A percentile compares a stretch with the other conserved stretches of the same genome.
These are phyloP conservation scores for Chesias legatella DNA, from an alignment of 2,888 invertebrate genomes.

Conservation along the genomic window DNA sequence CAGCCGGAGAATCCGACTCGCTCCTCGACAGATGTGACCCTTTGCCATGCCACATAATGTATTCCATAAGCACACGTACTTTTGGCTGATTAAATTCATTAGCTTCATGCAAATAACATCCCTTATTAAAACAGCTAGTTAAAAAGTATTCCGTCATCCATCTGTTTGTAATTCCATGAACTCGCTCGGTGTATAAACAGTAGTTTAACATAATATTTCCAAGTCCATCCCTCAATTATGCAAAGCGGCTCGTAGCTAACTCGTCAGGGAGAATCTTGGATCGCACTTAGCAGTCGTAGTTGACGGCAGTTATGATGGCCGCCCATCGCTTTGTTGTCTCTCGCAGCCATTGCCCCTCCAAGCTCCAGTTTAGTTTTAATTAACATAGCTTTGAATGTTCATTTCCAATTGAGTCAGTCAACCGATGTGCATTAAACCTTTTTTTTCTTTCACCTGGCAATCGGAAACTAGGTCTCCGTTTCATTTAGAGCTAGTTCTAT, in stretches of 20 bases:
- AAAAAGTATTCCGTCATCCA: constrained; percentile 1
- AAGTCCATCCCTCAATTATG: constrained; percentile 29
- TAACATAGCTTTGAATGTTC: constrained; percentile 61
- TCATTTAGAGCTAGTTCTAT: constrained; percentile 54
- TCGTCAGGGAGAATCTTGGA: constrained; percentile 49
- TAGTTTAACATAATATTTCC: constrained; percentile 23
- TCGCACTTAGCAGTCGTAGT: constrained; percentile 50
- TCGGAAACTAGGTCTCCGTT: constrained; percentile 47
- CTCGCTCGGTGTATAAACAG: constrained; percentile 5
- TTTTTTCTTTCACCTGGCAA: constrained; percentile 34
- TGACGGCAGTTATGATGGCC: constrained; percentile 58
- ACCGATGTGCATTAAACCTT: constrained; percentile 41
- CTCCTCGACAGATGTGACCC: constrained; percentile 44
- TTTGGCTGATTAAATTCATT: constrained; percentile 3
- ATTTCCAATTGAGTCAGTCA: constrained; percentile 49
- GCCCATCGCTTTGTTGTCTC: constrained; percentile 57
- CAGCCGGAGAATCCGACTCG: constrained; percentile 42
- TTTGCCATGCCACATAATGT: constrained; percentile 23
- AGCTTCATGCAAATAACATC: not conserved
- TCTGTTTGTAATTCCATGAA: constrained; percentile 7
- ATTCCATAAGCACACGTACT: constrained; percentile 4
- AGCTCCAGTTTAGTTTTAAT: constrained; percentile 65
- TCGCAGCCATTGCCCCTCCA: constrained; percentile 51
- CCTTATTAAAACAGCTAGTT: not conserved
- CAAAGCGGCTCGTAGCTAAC: constrained; percentile 34